Evolutionary conservation across 2,113 vertebrate genomes (phyloP).

Genomic region (Dipodomys ordii): DNA sequence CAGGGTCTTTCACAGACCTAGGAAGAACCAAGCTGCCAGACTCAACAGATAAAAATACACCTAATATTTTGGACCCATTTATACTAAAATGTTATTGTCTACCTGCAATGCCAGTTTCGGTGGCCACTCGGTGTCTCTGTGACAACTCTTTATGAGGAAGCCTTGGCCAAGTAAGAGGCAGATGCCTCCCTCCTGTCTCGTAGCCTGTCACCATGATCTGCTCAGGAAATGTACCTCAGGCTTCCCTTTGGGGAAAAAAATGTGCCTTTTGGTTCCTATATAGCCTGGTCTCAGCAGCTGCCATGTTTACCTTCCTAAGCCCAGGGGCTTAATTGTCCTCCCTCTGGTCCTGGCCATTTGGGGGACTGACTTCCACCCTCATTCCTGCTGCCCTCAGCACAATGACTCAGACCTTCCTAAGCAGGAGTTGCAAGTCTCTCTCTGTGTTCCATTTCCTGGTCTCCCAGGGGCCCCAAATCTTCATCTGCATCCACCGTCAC

Average conservation of each 20-base stretch:
- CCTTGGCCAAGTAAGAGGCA: not conserved
- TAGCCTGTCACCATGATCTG: not conserved
- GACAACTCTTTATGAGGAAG: not conserved
- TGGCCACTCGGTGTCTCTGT: not conserved
- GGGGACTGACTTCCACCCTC: not conserved
- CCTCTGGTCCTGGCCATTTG: not conserved
- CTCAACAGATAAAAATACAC: not conserved
- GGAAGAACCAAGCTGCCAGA: not conserved
- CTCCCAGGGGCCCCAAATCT: not conserved
- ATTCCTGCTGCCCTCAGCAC: not conserved
- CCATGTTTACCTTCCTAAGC: not conserved
- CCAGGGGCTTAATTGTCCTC: not conserved
- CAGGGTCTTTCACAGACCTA: not conserved
- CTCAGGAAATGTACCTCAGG: not conserved
- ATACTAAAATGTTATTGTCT: not conserved
- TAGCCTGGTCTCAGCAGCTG: not conserved
- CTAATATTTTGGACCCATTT: not conserved
- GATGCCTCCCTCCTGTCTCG: not conserved
- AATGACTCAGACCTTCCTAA: slow-evolving; percentile 34
- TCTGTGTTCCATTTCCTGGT: not conserved
- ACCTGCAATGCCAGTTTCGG: not conserved
- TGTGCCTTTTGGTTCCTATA: not conserved
- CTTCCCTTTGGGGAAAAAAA: not conserved
- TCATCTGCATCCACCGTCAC: not conserved
- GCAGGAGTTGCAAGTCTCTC: slow-evolving; percentile 35